Conservation (phyloP, 2,797 vertebrate species). For the Sebastes kiyomatsui region DNA sequence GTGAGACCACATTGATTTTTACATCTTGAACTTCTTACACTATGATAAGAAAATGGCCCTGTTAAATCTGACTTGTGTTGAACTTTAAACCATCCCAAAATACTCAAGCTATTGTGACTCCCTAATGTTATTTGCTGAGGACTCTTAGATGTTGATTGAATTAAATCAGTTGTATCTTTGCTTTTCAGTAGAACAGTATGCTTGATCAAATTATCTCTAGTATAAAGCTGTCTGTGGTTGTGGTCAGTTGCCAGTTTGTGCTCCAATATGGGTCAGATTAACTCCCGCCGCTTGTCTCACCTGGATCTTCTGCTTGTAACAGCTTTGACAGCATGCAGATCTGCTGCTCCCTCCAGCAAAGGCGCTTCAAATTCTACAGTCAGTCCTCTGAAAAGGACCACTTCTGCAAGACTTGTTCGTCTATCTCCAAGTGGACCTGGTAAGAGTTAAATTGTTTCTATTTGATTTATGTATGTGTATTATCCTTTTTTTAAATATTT, state of each 20-base stretch:
- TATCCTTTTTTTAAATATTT: background rate
- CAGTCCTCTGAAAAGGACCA: slow-evolving; percentile 46
- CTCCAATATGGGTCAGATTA: slow-evolving; percentile 36
- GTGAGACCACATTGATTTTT: background rate
- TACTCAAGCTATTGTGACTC: background rate
- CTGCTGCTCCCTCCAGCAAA: slow-evolving; percentile 36
- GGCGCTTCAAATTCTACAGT: slow-evolving; percentile 18
- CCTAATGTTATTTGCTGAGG: background rate
- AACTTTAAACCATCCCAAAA: background rate
- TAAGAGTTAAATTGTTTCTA: slow-evolving; percentile 38
- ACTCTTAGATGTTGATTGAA: slow-evolving; percentile 32
- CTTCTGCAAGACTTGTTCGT: slow-evolving; percentile 41
- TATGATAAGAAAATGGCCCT: slow-evolving; percentile 3
- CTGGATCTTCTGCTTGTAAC: slow-evolving; percentile 44
- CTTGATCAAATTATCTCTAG: slow-evolving; percentile 7
- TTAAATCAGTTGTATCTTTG: background rate
- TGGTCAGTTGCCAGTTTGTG: background rate
- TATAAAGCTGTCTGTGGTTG: background rate
- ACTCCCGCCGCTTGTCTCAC: slow-evolving; percentile 32
- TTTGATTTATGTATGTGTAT: background rate
- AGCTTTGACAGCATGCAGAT: slow-evolving; percentile 62
- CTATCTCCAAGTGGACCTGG: slow-evolving; percentile 43
- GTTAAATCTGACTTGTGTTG: background rate
- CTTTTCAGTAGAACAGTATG: background rate
- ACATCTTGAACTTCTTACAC: background rate